Base-by-base conservation (phyloP, 2,888 invertebrate species). In the Cyaniris semiargus region DNA sequence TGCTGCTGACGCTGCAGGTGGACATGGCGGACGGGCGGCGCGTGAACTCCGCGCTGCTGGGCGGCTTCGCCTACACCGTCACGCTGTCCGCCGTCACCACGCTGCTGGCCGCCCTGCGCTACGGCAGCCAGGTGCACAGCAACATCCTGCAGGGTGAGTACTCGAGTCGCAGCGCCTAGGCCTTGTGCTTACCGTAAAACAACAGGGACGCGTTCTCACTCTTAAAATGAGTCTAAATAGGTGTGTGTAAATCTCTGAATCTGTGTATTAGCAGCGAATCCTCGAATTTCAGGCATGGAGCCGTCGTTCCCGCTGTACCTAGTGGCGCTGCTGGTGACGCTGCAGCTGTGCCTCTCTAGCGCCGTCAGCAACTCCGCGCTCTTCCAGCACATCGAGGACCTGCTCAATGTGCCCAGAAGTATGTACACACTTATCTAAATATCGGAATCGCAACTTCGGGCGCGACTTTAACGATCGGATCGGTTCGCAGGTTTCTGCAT, bases 1-100 rank as follows among this genome's bases (percentile, higher is more conserved):
- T 96, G 85, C 95, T 98, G 84, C 95, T 98, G 81, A 98, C 98
- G 0, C 96, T 98, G 76, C 98, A 98, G 92, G 97, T 98, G 80
- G 98, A 98, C 87, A 98, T 98, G 98, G 95, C 95, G 80, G 95
- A 97, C 80, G 97, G 97, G 80, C 90, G 94, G 1, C 95, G 96
- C 83, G 96, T 98, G 80, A 95, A 96, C 81, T 93, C 94, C 83
- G 97, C 97, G 0, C 95, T 98, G 0, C 83, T 96, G 1, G 91
- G 95, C 13, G 97, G 96, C 13, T 97, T 97, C 87, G 80, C 85
- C 93, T 95, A 95, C 76, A 96, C 96, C 0, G 95, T 96, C 18
- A 83, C 90, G 13, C 94, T 97, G 89, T 97, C 96, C 83, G 91
- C 95, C 0, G 86, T 96, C 77, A 96, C 96, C 0, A 92, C 96